phyloP scores from a whole-genome alignment of 2,888 invertebrate genomes.

The Hydriomena furcata region DNA sequence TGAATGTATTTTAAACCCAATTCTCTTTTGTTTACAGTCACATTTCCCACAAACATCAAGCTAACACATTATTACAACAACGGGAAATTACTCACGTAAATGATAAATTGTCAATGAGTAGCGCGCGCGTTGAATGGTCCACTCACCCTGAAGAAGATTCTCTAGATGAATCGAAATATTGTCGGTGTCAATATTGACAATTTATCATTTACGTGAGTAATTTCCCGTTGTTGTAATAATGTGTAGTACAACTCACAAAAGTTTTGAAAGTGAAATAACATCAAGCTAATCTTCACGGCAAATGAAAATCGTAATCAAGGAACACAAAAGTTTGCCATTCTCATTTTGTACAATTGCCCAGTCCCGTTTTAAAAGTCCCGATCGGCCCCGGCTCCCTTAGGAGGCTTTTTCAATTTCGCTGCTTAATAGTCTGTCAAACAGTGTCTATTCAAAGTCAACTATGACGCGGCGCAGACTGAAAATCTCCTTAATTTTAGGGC shows the following conservation, averaged over 20 bases:
- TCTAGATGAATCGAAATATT: too few relatives aligned
- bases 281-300: conserved; percentile 10
- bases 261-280: too few relatives aligned
- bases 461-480: conserved; percentile 40
- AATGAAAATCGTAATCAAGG: conserved; percentile 33
- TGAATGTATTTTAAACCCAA: background rate
- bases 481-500: conserved; percentile 41
- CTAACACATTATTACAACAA: too few relatives aligned
- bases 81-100: too few relatives aligned
- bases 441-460: conserved; percentile 33
- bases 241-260: too few relatives aligned
- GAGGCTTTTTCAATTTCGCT: conserved; percentile 35
- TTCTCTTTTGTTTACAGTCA: background rate
- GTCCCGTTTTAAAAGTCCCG: conserved; percentile 31
- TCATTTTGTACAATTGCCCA: conserved; percentile 31
- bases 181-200: too few relatives aligned
- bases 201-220: too few relatives aligned
- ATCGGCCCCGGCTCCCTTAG: conserved; percentile 25
- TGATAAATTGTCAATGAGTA: too few relatives aligned
- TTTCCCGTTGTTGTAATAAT: too few relatives aligned
- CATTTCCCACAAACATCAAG: conserved; percentile 2
- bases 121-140: too few relatives aligned
- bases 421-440: conserved; percentile 38
- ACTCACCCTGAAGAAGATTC: too few relatives aligned
- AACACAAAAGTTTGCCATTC: conserved; percentile 32